These are phyloP conservation scores for Teinopalpus imperialis DNA, from an alignment of 2,888 invertebrate genomes.

Conservation along the genomic window DNA sequence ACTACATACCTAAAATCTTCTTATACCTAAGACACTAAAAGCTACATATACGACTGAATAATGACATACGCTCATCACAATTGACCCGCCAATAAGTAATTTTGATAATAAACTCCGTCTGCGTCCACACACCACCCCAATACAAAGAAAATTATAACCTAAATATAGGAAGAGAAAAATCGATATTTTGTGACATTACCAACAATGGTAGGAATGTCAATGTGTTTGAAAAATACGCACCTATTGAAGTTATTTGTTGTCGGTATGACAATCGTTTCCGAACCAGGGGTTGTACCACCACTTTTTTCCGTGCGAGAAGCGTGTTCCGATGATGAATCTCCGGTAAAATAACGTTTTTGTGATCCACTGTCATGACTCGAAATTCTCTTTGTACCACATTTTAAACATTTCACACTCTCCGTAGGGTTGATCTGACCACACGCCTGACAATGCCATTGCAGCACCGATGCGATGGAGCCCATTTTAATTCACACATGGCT, in stretches of 20 bases:
- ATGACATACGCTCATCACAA: constrained; percentile 55
- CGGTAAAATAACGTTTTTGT: constrained; percentile 59
- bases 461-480: constrained; percentile 96
- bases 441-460: constrained; percentile 95
- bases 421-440: constrained; percentile 95
- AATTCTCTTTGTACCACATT: constrained; percentile 88
- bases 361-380: constrained; percentile 79
- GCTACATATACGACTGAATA: constrained; percentile 55
- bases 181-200: constrained; percentile 63
- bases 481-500: constrained; percentile 85
- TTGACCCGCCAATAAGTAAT: constrained; percentile 52
- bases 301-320: constrained; percentile 68
- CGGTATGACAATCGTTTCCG: constrained; percentile 69
- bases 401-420: constrained; percentile 91
- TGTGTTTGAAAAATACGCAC: constrained; percentile 52
- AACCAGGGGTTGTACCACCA: constrained; percentile 70
- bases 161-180: constrained; percentile 70
- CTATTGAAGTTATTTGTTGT: constrained; percentile 67
- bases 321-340: constrained; percentile 70
- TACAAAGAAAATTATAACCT: constrained; percentile 73
- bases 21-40: constrained; percentile 33
- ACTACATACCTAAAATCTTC: constrained; percentile 50
- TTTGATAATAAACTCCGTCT: constrained; percentile 58
- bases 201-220: constrained; percentile 55
- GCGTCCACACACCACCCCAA: constrained; percentile 51